Conservation (phyloP, 2,888 invertebrate species). For the Epinotia brunnichana region DNA sequence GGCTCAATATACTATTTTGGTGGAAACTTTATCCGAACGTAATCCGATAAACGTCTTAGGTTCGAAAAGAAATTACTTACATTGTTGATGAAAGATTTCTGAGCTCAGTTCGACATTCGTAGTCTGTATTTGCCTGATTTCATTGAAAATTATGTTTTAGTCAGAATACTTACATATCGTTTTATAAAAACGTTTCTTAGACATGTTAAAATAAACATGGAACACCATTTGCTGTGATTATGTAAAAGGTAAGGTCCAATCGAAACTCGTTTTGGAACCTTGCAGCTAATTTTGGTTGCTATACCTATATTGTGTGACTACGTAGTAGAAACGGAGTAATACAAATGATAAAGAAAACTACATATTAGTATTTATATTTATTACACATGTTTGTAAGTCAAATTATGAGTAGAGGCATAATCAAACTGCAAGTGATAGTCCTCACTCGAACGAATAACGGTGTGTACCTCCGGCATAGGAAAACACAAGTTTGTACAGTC, state of each 20-base stretch:
- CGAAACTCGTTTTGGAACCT: too few relatives aligned
- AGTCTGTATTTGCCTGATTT: conserved; percentile 14
- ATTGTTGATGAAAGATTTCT: conserved; percentile 22
- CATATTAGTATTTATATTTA: too few relatives aligned
- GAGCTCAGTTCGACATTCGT: neutral
- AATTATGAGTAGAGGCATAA: too few relatives aligned
- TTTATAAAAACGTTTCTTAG: neutral
- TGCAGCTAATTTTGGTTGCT: too few relatives aligned
- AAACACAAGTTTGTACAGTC: too few relatives aligned
- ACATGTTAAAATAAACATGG: neutral
- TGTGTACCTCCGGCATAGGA: too few relatives aligned
- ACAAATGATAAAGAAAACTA: too few relatives aligned
- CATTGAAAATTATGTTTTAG: conserved; percentile 7
- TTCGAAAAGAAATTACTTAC: conserved; percentile 32
- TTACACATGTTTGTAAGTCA: too few relatives aligned
- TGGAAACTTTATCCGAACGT: conserved; percentile 24
- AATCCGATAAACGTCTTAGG: conserved; percentile 28
- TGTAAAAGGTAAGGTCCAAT: neutral
- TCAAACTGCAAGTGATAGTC: too few relatives aligned
- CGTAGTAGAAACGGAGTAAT: too few relatives aligned
- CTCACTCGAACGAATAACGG: too few relatives aligned
- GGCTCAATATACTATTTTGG: conserved; percentile 29
- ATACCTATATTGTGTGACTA: too few relatives aligned
- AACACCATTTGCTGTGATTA: neutral
- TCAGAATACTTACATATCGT: neutral